These are phyloP conservation scores for Odontocolon sp. DNA, from an alignment of 2,888 invertebrate genomes.

Conservation along the genomic window DNA sequence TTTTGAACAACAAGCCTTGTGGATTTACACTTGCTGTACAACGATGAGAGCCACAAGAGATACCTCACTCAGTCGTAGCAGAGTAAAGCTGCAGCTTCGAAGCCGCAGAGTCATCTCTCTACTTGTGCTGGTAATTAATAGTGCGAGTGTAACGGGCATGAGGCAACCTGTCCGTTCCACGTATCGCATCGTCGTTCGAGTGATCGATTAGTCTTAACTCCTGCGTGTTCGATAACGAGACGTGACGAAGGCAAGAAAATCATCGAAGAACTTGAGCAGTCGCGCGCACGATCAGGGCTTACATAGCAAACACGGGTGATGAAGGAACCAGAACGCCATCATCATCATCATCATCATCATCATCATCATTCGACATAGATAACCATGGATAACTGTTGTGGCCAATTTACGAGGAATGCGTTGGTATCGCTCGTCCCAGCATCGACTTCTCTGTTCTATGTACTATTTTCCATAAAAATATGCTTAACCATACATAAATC, in stretches of 20 bases:
- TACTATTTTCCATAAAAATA: constrained; percentile 16
- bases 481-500: constrained; percentile 5
- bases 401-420: constrained; percentile 40
- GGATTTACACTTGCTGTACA: neutral
- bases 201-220: constrained; percentile 69
- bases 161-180: constrained; percentile 61
- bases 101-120: constrained; percentile 47
- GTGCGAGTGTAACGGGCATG: constrained; percentile 65
- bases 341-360: constrained; percentile 25
- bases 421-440: neutral
- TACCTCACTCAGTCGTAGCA: constrained; percentile 1
- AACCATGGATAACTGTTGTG: constrained; percentile 28
- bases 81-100: constrained; percentile 14
- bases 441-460: neutral
- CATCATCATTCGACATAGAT: constrained; percentile 32
- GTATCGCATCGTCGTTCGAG: constrained; percentile 62
- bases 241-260: constrained; percentile 61
- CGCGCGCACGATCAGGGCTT: constrained; percentile 13
- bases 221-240: constrained; percentile 63
- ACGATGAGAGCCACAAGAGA: constrained; percentile 5
- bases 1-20: neutral
- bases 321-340: constrained; percentile 7
- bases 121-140: constrained; percentile 68
- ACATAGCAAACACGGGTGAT: neutral
- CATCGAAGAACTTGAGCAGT: constrained; percentile 25